These are phyloP conservation scores for Hyposmocoma kahamanoa DNA, from an alignment of 1,140 invertebrate genomes.

Conservation along the genomic window DNA sequence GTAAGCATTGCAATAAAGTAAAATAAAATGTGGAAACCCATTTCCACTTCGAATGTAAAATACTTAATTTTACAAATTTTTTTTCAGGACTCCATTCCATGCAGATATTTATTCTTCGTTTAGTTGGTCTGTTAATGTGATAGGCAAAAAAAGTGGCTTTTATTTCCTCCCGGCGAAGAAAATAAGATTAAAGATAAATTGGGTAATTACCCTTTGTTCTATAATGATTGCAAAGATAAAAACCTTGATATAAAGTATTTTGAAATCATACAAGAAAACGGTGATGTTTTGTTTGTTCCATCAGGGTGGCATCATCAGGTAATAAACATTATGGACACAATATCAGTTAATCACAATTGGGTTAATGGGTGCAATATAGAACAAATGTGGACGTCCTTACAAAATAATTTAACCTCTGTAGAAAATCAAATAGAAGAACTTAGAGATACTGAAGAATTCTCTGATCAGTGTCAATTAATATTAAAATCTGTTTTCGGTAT, in stretches of 20 bases:
- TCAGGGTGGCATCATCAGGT: slow-evolving; percentile 98
- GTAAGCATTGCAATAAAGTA: slow-evolving; percentile 79
- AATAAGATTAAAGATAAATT: slow-evolving; percentile 78
- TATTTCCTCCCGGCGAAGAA: slow-evolving; percentile 92
- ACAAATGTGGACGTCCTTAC: slow-evolving; percentile 82
- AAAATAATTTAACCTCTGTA: slow-evolving; percentile 79
- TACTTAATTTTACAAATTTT: no score
- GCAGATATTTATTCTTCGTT: slow-evolving; percentile 95
- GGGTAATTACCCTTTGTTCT: slow-evolving; percentile 82
- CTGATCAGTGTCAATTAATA: slow-evolving; percentile 85
- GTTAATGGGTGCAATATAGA: slow-evolving; percentile 93
- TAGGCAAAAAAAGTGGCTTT: slow-evolving; percentile 94
- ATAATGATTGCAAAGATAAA: slow-evolving; percentile 67
- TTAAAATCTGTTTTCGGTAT: slow-evolving; percentile 89
- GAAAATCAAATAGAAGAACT: slow-evolving; percentile 87
- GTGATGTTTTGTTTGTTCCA: slow-evolving; percentile 96
- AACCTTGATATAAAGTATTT: slow-evolving; percentile 70
- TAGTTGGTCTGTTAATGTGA: slow-evolving; percentile 97
- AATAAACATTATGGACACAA: slow-evolving; percentile 92
- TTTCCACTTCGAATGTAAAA: no score
- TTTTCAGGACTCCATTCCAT: slow-evolving; percentile 93
- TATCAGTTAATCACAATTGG: slow-evolving; percentile 99
- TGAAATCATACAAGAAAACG: slow-evolving; percentile 89
- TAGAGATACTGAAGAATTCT: slow-evolving; percentile 80
- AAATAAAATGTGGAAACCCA: no score